Conservation (phyloP, 2,797 vertebrate genomes). For the Pseudochaenichthys georgianus region DNA sequence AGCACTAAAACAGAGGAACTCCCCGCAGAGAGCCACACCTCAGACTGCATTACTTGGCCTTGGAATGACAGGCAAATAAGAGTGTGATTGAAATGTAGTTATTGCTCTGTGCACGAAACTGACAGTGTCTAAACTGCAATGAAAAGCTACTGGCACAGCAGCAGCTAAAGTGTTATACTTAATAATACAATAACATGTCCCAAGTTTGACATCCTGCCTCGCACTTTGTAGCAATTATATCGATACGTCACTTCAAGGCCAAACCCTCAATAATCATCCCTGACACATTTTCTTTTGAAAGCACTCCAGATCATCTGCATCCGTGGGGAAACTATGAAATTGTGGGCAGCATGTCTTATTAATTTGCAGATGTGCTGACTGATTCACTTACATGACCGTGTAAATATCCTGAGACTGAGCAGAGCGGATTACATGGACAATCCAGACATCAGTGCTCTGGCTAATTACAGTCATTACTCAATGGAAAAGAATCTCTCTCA, state of each 20-base stretch:
- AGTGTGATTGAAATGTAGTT: slow-evolving; percentile 63
- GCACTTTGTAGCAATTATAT: slow-evolving; percentile 18
- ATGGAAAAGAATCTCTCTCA: slow-evolving; percentile 34
- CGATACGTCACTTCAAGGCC: slow-evolving; percentile 12
- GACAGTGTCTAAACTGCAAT: slow-evolving; percentile 59
- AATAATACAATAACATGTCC: slow-evolving; percentile 41
- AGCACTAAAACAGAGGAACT: slow-evolving; percentile 44
- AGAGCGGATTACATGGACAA: slow-evolving; percentile 59
- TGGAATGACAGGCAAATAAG: slow-evolving; percentile 62
- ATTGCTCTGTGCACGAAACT: slow-evolving; percentile 32
- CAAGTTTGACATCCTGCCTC: slow-evolving; percentile 50
- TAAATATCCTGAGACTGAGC: slow-evolving; percentile 52
- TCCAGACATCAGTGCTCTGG: slow-evolving; percentile 54
- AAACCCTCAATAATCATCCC: slow-evolving; percentile 27
- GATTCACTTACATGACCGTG: slow-evolving; percentile 60
- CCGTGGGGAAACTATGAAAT: slow-evolving; percentile 47
- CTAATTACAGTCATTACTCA: slow-evolving; percentile 65
- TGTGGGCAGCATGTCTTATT: slow-evolving; percentile 50
- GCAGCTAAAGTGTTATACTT: slow-evolving; percentile 39
- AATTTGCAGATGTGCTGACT: slow-evolving; percentile 72
- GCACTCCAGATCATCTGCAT: slow-evolving; percentile 36
- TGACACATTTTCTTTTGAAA: slow-evolving; percentile 31
- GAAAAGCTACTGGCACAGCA: slow-evolving; percentile 37
- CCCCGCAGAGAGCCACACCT: slow-evolving; percentile 37
- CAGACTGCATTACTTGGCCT: slow-evolving; percentile 49